Evolutionary conservation across 64 coral and sea anemone species (phyloP).

Genomic region (Pocillopora damicornis): DNA sequence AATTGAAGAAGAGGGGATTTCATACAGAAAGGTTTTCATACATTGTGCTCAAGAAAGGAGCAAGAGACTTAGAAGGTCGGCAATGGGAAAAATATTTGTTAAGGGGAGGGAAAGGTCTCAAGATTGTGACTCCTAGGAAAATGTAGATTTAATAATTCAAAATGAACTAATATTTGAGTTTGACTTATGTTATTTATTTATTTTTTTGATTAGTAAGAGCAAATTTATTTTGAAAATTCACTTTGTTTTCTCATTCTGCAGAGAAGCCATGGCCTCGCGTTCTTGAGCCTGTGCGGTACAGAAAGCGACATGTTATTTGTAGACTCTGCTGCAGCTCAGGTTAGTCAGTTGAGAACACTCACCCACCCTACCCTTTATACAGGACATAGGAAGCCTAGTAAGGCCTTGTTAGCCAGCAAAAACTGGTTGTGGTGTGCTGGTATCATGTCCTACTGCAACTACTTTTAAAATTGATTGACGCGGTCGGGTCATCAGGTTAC

Average conservation of each 20-base stretch:
- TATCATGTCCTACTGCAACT: too few species aligned
- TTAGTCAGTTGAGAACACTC: constrained; percentile 24
- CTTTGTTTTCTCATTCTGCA: constrained; percentile 7
- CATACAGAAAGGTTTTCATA: constrained; percentile 77
- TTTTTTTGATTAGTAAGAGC: too few species aligned
- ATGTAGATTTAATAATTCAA: too few species aligned
- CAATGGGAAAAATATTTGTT: not conserved
- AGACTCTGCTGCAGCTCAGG: constrained; percentile 84
- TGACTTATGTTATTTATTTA: too few species aligned
- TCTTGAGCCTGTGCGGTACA: constrained; percentile 67
- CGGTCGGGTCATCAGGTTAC: too few species aligned
- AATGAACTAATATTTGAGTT: too few species aligned
- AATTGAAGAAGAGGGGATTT: constrained; percentile 81
- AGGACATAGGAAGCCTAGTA: too few species aligned
- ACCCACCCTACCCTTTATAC: not conserved
- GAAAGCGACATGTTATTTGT: constrained; percentile 90
- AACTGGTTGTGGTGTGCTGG: too few species aligned
- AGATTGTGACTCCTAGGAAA: not conserved
- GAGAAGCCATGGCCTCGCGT: constrained; percentile 88
- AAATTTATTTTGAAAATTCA: not conserved
- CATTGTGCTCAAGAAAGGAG: constrained; percentile 70
- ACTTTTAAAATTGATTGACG: too few species aligned
- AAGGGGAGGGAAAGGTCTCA: not conserved
- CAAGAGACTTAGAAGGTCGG: constrained; percentile 51
- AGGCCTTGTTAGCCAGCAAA: too few species aligned